phyloP scores from a whole-genome alignment of 2,888 invertebrate species.

The Drosophila algonquin region DNA sequence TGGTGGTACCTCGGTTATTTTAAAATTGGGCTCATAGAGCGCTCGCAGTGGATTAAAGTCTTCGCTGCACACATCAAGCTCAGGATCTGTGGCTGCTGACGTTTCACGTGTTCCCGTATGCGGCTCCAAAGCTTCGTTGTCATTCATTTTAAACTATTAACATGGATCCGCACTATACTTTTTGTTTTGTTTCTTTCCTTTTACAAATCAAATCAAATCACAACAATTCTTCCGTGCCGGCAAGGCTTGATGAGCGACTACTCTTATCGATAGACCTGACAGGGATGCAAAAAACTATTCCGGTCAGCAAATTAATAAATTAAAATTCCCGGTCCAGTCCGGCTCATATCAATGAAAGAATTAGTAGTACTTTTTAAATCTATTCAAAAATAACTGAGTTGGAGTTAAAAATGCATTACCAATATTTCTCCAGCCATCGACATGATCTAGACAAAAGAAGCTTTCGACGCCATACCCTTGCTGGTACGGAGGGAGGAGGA shows the following conservation, averaged over 20 bases:
- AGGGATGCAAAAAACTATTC: neutral
- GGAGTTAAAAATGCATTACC: neutral
- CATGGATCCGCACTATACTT: no score
- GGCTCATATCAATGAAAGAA: neutral
- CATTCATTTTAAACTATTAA: no score
- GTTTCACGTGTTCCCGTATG: neutral
- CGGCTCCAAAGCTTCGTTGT: neutral
- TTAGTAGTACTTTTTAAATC: neutral
- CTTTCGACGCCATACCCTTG: neutral
- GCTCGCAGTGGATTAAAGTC: slow-evolving; percentile 89
- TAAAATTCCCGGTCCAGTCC: neutral
- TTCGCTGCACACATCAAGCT: slow-evolving; percentile 85
- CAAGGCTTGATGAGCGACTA: neutral
- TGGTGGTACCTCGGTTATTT: slow-evolving; percentile 85
- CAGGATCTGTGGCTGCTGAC: slow-evolving; percentile 10
- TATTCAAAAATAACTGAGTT: neutral
- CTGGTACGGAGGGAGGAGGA: neutral
- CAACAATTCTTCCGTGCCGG: neutral
- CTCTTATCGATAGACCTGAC: neutral
- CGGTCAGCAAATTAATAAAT: neutral
- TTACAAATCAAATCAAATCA: neutral
- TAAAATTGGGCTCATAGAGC: slow-evolving; percentile 86
- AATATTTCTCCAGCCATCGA: neutral
- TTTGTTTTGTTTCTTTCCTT: neutral
- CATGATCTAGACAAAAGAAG: neutral